phyloP scores from a whole-genome alignment of 2,113 vertebrate species.

The Himantopus leucocephalus region DNA sequence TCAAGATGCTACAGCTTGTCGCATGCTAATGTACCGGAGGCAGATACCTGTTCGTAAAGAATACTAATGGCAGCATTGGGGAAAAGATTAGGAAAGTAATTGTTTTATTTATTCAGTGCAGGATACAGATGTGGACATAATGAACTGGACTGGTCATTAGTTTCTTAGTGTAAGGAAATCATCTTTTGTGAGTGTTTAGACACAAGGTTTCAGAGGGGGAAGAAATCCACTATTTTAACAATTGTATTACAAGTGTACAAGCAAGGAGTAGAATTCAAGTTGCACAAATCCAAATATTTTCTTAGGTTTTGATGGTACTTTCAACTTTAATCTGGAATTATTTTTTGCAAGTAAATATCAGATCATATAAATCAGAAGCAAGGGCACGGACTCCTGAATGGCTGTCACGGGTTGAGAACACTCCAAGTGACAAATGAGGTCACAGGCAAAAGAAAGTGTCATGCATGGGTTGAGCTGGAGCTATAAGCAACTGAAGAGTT shows the following conservation, averaged over 20 bases:
- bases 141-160: not conserved
- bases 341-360: not conserved
- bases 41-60: not conserved
- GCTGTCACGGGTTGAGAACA: not conserved
- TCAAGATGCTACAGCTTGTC: not conserved
- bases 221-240: not conserved
- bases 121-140: not conserved
- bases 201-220: not conserved
- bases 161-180: not conserved
- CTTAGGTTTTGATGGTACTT: not conserved
- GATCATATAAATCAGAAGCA: not conserved
- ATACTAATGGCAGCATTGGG: not conserved
- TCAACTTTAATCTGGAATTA: not conserved
- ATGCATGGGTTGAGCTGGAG: not conserved
- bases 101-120: not conserved
- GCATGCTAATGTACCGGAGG: not conserved
- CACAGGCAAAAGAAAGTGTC: not conserved
- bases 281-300: not conserved
- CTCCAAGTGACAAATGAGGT: not conserved
- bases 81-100: not conserved
- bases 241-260: not conserved
- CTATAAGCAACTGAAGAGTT: not conserved
- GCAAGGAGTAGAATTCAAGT: not conserved
- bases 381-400: accelerated
- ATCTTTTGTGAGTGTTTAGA: not conserved